Evolutionary conservation across 2,888 invertebrate genomes (phyloP), one percentile per base, ranked within the genome.

Genomic region (Arge pagana): DNA sequence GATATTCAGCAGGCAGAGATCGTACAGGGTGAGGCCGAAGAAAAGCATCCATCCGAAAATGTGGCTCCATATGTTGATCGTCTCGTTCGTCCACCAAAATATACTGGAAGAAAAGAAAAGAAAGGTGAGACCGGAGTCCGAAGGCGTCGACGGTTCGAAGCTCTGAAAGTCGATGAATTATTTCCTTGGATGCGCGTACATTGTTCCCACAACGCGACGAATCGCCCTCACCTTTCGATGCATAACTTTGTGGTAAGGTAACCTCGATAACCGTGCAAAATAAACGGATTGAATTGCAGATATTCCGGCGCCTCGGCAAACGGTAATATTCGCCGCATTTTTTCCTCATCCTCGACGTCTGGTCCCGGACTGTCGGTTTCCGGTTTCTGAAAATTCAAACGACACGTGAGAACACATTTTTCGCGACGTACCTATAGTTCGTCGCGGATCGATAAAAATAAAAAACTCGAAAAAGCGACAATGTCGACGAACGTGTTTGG

Each of bases 41-140:
- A 97, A 90, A 48, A 96, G 78, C 74, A 89, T 82, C 80, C 90
- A 89, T 7, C 92, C 92, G 66, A 90, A 89, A 68, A 97, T 81
- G 74, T 97, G 97, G 37, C 93, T 93, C 97, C 97, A 97, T 71
- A 97, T 96, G 72, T 97, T 97, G 72, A 97, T 85, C 1, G 96
- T 96, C 78, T 97, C 97, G 76, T 97, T 97, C 51, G 93, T 96
- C 93, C 95, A 93, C 88, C 93, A 90, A 79, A 96, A 94, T 71
- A 94, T 82, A 76, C 96, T 93, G 80, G 58, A 85, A 80, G 54
- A 53, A 43, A 48, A 59, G 48, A 50, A 54, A 53, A 51, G 11
- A 3, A 4, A 42, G 4, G 15, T n/a, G n/a, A n/a, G n/a, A n/a
- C n/a, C n/a, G n/a, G n/a, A n/a, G n/a, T n/a, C n/a, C n/a, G n/a